Evolutionary conservation across 2,113 vertebrate genomes (phyloP).

Genomic region (Nematolebias whitei): DNA sequence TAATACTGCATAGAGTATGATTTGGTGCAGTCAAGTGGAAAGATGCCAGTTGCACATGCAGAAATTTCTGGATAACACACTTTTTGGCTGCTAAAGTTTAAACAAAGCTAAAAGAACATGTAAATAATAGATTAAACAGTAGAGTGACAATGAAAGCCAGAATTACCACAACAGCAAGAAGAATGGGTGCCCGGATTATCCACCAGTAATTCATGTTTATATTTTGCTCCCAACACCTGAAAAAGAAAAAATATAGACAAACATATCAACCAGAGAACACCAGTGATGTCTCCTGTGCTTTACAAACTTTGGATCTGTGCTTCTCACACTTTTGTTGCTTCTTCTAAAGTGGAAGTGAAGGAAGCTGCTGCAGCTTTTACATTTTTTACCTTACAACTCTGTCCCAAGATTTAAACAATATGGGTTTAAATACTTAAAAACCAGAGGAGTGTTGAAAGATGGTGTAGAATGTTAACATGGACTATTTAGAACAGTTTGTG

Average conservation of each 20-base stretch:
- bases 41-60: not conserved
- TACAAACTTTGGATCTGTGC: not conserved
- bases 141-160: not conserved
- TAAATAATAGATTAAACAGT: not conserved
- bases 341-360: not conserved
- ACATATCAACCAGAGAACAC: slow-evolving; percentile 1
- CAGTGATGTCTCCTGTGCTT: not conserved
- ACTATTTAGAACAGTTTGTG: slow-evolving; percentile 19
- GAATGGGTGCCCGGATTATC: slow-evolving; percentile 91
- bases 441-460: not conserved
- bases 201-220: slow-evolving; percentile 96
- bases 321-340: not conserved
- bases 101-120: not conserved
- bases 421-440: not conserved
- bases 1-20: slow-evolving; percentile 41
- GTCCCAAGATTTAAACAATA: slow-evolving; percentile 1
- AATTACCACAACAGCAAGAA: slow-evolving; percentile 92
- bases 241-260: slow-evolving; percentile 16
- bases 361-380: slow-evolving; percentile 7
- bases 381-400: slow-evolving; percentile 23
- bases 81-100: not conserved
- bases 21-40: slow-evolving; percentile 1
- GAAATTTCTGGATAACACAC: not conserved
- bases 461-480: not conserved
- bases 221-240: slow-evolving; percentile 92